phyloP scores from a whole-genome alignment of 2,113 vertebrate species.

The Malurus cyaneus region DNA sequence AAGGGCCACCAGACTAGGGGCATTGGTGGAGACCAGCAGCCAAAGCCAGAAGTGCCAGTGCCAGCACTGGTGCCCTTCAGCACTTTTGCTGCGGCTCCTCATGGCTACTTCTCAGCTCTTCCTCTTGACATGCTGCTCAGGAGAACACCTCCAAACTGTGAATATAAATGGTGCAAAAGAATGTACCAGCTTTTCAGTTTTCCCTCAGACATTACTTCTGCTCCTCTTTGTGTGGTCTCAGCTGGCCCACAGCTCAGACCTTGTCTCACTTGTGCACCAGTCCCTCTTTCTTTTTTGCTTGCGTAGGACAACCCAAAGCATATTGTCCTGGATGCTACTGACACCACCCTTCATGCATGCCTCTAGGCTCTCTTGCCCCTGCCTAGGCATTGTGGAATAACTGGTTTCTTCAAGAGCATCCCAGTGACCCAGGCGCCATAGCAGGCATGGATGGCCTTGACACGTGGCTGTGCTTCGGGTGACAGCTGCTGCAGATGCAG shows the following conservation, averaged over 20 bases:
- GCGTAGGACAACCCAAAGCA: background rate
- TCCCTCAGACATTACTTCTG: fast-evolving
- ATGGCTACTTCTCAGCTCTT: background rate
- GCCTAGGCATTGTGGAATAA: background rate
- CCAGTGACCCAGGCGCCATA: background rate
- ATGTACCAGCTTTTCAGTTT: background rate
- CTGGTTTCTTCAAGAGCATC: background rate
- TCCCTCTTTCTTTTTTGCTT: background rate
- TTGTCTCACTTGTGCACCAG: background rate
- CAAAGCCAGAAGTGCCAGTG: background rate
- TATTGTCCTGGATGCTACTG: background rate
- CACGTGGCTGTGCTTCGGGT: background rate
- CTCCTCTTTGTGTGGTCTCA: background rate
- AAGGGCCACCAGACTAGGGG: fast-evolving
- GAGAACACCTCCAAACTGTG: background rate
- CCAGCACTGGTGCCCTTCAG: background rate
- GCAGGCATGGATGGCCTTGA: background rate
- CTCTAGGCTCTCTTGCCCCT: background rate
- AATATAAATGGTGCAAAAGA: fast-evolving
- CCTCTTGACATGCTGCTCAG: background rate
- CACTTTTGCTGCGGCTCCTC: background rate
- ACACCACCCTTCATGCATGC: background rate
- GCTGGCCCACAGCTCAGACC: fast-evolving
- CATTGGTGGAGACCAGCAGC: background rate
- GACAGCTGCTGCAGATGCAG: background rate